Evolutionary conservation across 2,888 invertebrate species (phyloP).

Genomic region (Clusia tigrina): DNA sequence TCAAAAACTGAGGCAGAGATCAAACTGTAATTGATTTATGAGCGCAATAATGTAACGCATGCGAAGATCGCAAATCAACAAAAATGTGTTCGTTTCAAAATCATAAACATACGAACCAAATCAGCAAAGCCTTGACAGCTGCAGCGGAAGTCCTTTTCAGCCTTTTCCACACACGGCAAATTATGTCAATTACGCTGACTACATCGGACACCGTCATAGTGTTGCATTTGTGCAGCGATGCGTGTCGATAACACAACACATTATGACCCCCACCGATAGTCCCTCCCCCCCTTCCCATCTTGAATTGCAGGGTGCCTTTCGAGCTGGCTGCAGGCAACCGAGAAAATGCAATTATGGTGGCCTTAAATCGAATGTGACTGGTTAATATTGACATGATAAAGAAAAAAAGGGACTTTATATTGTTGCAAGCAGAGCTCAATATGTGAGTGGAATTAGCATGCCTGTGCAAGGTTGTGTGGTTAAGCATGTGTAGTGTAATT

Average conservation of each 20-base stretch:
- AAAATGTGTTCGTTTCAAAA: background rate
- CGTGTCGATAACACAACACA: constrained; percentile 54
- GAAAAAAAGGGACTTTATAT: constrained; percentile 27
- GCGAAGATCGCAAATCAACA: background rate
- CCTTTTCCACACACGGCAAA: constrained; percentile 54
- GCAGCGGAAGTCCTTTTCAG: constrained; percentile 34
- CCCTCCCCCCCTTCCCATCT: background rate
- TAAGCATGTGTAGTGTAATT: background rate
- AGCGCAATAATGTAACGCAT: background rate
- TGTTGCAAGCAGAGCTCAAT: background rate
- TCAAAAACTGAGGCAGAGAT: too few species aligned
- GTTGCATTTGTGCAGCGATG: constrained; percentile 47
- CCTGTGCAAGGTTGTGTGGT: constrained; percentile 14
- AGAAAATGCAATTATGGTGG: constrained; percentile 47
- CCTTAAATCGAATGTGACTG: constrained; percentile 38
- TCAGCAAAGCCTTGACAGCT: background rate
- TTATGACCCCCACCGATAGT: constrained; percentile 33
- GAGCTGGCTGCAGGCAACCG: background rate
- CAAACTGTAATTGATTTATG: constrained; percentile 52
- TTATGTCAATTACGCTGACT: constrained; percentile 52
- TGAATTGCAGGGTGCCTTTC: background rate
- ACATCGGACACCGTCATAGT: constrained; percentile 12
- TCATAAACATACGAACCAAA: background rate
- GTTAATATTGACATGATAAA: constrained; percentile 5
- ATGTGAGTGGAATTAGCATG: constrained; percentile 20